Evolutionary conservation across 2,888 invertebrate genomes (phyloP), one percentile per base, ranked within the genome.

Genomic region (Lasioglossum pauxillum): DNA sequence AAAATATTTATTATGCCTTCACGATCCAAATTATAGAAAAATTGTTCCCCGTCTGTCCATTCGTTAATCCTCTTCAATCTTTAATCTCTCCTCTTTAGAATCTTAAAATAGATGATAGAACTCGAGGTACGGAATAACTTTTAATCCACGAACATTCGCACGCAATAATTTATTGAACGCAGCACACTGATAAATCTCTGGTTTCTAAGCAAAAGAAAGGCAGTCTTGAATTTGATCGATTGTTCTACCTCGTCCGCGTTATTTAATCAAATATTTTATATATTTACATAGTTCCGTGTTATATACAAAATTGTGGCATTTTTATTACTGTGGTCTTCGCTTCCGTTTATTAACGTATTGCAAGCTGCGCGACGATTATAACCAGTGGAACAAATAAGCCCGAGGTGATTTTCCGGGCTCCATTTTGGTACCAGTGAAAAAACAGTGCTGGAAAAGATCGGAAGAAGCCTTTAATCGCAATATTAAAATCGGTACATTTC

Each of bases 401-500:
- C 12, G 78, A 74, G 19, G 72, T 72, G 14, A 80, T 74, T 44
- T 60, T 77, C 27, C 35, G 78, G 4, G 79, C 85, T n/a, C 75
- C 75, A 74, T 75, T 91, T 82, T 88, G 90, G 72, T 94, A 94
- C 95, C 95, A 95, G 78, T 95, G 95, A 46, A 94, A 94, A 83
- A 95, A 95, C 10, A 95, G 89, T 44, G 94, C 95, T 95, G 94
- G 91, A 94, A 95, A 88, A 90, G 90, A 57, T 77, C 75, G n/a
- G 69, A 78, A 85, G 57, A 92, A 85, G 82, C 90, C 92, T 93
- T 90, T 90, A 76, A 88, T 93, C 86, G 91, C 78, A 83, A 88
- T 80, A 88, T 92, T 89, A 90, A 81, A 90, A 81, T 72, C 77
- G 78, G 41, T 35, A 44, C 35, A 38, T 69, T 46, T 78, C 7